Conservation (phyloP, 2,888 invertebrate genomes). For the Chymomyza caudatula region DNA sequence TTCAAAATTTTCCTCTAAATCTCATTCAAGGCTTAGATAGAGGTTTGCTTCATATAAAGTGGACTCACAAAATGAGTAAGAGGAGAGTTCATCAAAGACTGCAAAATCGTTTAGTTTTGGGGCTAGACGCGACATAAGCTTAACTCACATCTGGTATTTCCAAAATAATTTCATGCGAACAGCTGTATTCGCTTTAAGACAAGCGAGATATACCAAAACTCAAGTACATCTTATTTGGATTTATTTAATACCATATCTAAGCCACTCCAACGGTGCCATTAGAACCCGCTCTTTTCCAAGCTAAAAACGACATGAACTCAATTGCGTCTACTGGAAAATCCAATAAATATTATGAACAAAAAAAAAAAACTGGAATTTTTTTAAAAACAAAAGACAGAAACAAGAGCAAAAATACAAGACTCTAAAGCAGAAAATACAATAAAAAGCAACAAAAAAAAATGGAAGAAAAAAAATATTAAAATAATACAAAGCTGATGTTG, state of each 20-base stretch:
- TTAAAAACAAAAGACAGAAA: constrained; percentile 45
- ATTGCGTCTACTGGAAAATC: constrained; percentile 32
- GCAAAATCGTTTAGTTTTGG: too few relatives aligned
- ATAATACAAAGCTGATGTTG: constrained; percentile 60
- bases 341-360: constrained; percentile 67
- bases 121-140: too few relatives aligned
- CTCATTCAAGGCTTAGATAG: too few relatives aligned
- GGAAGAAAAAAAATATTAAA: constrained; percentile 37
- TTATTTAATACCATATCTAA: background rate
- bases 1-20: too few relatives aligned
- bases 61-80: too few relatives aligned
- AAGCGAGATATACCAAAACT: background rate
- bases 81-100: too few relatives aligned
- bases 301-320: background rate
- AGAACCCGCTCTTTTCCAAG: background rate
- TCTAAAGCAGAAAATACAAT: background rate
- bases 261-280: background rate
- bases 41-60: too few relatives aligned
- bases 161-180: background rate
- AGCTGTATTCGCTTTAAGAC: background rate
- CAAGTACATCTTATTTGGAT: background rate
- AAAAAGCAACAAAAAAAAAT: constrained; percentile 23
- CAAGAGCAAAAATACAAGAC: constrained; percentile 25
- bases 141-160: too few relatives aligned
- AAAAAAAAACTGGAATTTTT: constrained; percentile 26